Percentiles rank a stretch among this genome's conserved stretches.
Evolutionary conservation across 2,888 invertebrate species (phyloP).

Genomic region (Drosophila longiperda): DNA sequence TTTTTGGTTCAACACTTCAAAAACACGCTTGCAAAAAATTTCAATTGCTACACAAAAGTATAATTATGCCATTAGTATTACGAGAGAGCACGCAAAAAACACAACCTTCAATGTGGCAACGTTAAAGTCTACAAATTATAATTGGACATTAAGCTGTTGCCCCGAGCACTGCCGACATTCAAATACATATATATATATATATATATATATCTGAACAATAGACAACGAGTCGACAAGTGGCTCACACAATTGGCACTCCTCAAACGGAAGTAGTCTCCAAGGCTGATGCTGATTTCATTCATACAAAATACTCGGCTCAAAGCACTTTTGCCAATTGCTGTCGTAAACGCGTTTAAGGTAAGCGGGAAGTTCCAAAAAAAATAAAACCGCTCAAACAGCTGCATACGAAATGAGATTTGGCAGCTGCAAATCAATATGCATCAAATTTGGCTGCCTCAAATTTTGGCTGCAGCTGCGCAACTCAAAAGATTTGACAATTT

Average conservation of each 20-base stretch:
- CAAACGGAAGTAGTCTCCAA: constrained; percentile 66
- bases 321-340: constrained; percentile 62
- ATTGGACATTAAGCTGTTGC: constrained; percentile 66
- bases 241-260: constrained; percentile 53
- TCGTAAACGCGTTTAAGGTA: not conserved
- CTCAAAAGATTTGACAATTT: constrained; percentile 43
- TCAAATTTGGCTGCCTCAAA: constrained; percentile 4
- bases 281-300: constrained; percentile 23
- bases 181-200: no score
- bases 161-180: constrained; percentile 37
- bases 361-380: constrained; percentile 10
- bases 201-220: constrained; percentile 25
- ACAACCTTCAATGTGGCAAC: constrained; percentile 41
- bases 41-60: constrained; percentile 52
- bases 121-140: constrained; percentile 65
- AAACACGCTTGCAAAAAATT: constrained; percentile 36
- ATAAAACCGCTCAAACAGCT: constrained; percentile 11
- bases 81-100: constrained; percentile 11
- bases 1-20: constrained; percentile 38
- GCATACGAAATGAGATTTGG: constrained; percentile 57
- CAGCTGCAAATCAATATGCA: constrained; percentile 38
- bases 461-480: constrained; percentile 27
- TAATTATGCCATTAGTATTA: constrained; percentile 66
- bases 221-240: constrained; percentile 41
- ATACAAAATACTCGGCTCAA: constrained; percentile 25